These are phyloP conservation scores for Eulemur mongoz DNA, from an alignment of 2,797 vertebrate species.

Conservation along the genomic window DNA sequence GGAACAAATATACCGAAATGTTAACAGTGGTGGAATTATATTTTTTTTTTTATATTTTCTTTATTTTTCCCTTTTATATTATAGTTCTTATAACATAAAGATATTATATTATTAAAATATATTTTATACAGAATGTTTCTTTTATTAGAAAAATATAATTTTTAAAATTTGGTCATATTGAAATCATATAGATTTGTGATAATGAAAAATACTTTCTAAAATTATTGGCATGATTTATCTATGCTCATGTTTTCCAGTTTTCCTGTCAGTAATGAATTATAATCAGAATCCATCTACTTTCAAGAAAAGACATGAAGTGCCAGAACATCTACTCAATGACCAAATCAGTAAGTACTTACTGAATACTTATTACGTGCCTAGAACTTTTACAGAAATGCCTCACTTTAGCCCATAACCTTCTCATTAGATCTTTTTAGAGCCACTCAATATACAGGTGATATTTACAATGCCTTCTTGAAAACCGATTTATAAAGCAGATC, in stretches of 20 bases:
- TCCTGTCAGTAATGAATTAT: background rate
- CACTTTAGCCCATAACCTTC: background rate
- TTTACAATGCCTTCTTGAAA: background rate
- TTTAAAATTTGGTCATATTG: background rate
- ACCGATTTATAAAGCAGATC: background rate
- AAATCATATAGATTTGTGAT: background rate
- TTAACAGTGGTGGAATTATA: background rate
- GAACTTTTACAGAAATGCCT: background rate
- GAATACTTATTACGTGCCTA: background rate
- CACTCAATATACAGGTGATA: background rate
- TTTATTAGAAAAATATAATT: background rate
- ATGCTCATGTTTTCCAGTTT: background rate
- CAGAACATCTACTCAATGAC: background rate
- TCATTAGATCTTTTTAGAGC: background rate
- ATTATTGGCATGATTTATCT: background rate
- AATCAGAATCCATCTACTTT: conserved; percentile 5
- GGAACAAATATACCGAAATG: background rate
- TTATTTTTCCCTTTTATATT: background rate
- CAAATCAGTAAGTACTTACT: background rate
- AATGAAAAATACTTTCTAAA: background rate
- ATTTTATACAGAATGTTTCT: background rate
- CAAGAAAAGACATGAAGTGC: background rate
- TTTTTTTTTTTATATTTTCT: conserved; percentile 16
- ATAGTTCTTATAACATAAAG: background rate
- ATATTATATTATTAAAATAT: background rate